phyloP scores from a whole-genome alignment of 1,140 invertebrate genomes.

The Contarinia nasturtii region DNA sequence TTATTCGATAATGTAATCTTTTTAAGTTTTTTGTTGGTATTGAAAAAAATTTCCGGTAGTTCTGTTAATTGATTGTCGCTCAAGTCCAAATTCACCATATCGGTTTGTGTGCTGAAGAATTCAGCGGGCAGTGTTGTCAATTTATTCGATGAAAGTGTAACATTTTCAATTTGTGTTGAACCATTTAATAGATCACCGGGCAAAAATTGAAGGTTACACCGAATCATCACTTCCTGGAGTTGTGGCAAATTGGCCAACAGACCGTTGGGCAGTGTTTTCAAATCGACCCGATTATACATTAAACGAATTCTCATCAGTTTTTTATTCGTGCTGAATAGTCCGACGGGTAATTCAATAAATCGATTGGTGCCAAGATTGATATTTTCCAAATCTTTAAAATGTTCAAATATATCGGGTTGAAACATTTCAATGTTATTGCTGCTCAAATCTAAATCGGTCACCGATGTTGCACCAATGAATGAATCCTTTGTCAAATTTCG shows the following conservation, averaged over 20 bases:
- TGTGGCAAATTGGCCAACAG: slow-evolving; percentile 33
- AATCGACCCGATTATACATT: slow-evolving; percentile 29
- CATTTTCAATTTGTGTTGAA: slow-evolving; percentile 29
- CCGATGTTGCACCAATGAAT: slow-evolving; percentile 33
- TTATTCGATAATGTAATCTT: slow-evolving; percentile 32
- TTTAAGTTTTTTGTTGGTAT: slow-evolving; percentile 25
- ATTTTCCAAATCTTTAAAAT: slow-evolving; percentile 32
- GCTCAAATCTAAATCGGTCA: slow-evolving; percentile 37
- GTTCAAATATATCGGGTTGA: slow-evolving; percentile 31
- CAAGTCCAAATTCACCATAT: slow-evolving; percentile 32
- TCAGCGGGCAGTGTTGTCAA: slow-evolving; percentile 28
- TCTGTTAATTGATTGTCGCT: slow-evolving; percentile 30
- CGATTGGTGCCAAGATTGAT: slow-evolving; percentile 38
- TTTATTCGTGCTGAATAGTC: slow-evolving; percentile 31
- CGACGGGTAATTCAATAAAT: slow-evolving; percentile 34
- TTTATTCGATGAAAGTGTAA: slow-evolving; percentile 33
- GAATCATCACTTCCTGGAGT: slow-evolving; percentile 29
- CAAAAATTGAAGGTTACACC: slow-evolving; percentile 20
- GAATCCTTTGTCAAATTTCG: slow-evolving; percentile 31
- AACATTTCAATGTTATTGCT: slow-evolving; percentile 37
- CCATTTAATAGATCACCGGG: slow-evolving; percentile 35
- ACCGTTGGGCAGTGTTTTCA: slow-evolving; percentile 29
- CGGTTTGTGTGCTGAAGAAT: slow-evolving; percentile 33
- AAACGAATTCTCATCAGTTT: slow-evolving; percentile 31
- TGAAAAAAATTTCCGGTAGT: slow-evolving; percentile 33